Base-by-base conservation (phyloP, 2,113 vertebrate species). In the Prietella phreatophila region DNA sequence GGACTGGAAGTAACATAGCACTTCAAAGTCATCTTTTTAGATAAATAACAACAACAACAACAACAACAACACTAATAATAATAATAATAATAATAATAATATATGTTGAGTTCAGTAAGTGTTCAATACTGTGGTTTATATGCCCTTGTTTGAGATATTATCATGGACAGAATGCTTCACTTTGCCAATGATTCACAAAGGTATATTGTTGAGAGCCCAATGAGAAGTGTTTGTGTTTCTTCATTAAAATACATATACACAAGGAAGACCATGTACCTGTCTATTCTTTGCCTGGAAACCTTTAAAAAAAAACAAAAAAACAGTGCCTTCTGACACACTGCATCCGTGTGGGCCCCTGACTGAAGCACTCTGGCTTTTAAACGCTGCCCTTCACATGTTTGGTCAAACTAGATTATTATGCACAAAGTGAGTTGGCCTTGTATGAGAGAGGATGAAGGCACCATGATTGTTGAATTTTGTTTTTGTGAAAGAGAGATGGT, bases 201-300 rank as follows among this genome's bases (percentile, higher is more conserved):
- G 15, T 56, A 56, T 56, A 56, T 30, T 56, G 15, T n/a, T 56
- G 78, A 8, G n/a, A 4, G 78, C 27, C 78, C 8, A 20, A 80
- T 80, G 27, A 56, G 53, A 80, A 56, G 8, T 1, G 4, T 27
- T 13, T 2, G 47, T 71, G 69, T 56, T 33, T 83, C 47, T 47
- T 80, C 42, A 25, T 20, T 76, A 61, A 89, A 91, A 79, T 85
- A 82, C 78, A 78, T 19, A 58, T 85, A 30, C 82, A 87, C 56
- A 65, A 85, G 79, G 88, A 73, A 82, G 85, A 65, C 30, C 79
- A 58, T 58, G 58, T 86, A 56, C 15, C 82, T 82, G 53, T 84
- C 39, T 82, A 47, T 39, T 58, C 69, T 80, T 65, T 75, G 78
- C 75, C 85, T 90, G 81, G 89, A 85, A 88, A 47, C 42, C 33